Conservation (phyloP, 2,888 invertebrate genomes). For the Epistrophe eligans region DNA sequence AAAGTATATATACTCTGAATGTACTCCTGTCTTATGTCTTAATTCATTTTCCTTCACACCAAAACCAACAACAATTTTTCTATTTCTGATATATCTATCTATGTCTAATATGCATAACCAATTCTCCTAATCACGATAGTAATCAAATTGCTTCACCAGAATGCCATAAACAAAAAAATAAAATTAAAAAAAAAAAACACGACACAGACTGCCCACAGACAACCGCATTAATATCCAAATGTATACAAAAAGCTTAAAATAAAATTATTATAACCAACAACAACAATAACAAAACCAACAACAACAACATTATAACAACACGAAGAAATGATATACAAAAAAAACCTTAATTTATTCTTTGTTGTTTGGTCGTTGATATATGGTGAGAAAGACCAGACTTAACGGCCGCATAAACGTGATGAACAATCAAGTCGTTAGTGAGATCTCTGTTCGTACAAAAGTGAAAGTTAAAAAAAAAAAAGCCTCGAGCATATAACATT, state of each 20-base stretch:
- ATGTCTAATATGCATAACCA: slow-evolving; percentile 55
- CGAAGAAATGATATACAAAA: neutral
- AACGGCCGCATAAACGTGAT: slow-evolving; percentile 58
- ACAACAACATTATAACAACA: slow-evolving; percentile 16
- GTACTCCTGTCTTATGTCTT: slow-evolving; percentile 33
- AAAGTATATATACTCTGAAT: neutral
- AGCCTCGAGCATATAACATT: neutral
- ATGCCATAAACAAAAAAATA: slow-evolving; percentile 37
- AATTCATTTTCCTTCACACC: slow-evolving; percentile 34
- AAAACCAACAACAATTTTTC: slow-evolving; percentile 11
- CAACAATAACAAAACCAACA: slow-evolving; percentile 30
- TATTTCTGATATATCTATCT: slow-evolving; percentile 2
- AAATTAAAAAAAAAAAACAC: neutral
- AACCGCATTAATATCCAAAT: slow-evolving; percentile 59
- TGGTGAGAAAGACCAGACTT: slow-evolving; percentile 69
- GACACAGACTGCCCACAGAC: slow-evolving; percentile 65
- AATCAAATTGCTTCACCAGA: slow-evolving; percentile 62
- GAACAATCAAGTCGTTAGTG: slow-evolving; percentile 69
- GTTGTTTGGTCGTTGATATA: slow-evolving; percentile 51
- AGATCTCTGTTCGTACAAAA: slow-evolving; percentile 53
- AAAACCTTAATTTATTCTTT: slow-evolving; percentile 68
- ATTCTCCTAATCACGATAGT: slow-evolving; percentile 68
- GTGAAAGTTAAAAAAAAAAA: slow-evolving; percentile 63
- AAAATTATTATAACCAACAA: slow-evolving; percentile 37
- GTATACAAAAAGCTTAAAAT: slow-evolving; percentile 34